A percentile compares a stretch with the other conserved stretches of the same genome.
phyloP scores from a whole-genome alignment of 2,797 vertebrate species.

The Parambassis ranga region DNA sequence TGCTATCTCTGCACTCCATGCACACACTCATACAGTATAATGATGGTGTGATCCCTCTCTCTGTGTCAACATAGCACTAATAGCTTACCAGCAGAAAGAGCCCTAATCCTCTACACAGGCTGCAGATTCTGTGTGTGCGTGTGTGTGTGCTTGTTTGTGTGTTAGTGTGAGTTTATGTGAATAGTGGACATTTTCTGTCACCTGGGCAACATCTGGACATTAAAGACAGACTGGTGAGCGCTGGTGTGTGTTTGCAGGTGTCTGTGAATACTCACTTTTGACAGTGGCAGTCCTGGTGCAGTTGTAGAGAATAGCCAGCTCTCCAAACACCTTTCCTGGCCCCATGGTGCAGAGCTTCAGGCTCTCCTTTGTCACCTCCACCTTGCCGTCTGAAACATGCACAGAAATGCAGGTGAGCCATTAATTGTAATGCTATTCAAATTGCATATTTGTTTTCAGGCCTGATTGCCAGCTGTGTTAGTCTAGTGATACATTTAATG shows the following conservation, averaged over 20 bases:
- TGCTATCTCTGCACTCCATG: slow-evolving; percentile 14
- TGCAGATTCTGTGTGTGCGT: slow-evolving; percentile 14
- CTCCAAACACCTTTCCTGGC: slow-evolving; percentile 96
- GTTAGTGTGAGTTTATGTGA: background rate
- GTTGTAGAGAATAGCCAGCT: slow-evolving; percentile 97
- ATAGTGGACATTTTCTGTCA: slow-evolving; percentile 25
- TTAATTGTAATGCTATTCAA: slow-evolving; percentile 32
- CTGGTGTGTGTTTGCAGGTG: slow-evolving; percentile 33
- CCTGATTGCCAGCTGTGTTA: slow-evolving; percentile 10
- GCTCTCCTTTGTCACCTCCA: slow-evolving; percentile 96
- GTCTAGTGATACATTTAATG: slow-evolving; percentile 2
- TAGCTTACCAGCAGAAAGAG: slow-evolving; percentile 20
- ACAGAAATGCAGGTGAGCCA: slow-evolving; percentile 28
- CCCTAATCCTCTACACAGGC: slow-evolving; percentile 14
- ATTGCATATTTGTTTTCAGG: slow-evolving; percentile 16
- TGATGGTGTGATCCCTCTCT: slow-evolving; percentile 12
- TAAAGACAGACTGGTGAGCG: slow-evolving; percentile 12
- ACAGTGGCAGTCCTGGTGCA: slow-evolving; percentile 97
- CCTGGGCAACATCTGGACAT: slow-evolving; percentile 20
- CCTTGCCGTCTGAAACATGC: slow-evolving; percentile 88
- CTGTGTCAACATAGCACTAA: background rate
- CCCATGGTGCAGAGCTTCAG: slow-evolving; percentile 97
- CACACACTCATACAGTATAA: slow-evolving; percentile 10
- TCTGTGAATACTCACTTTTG: slow-evolving; percentile 88
- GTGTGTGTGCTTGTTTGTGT: background rate